A percentile compares a stretch with the other conserved stretches of the same genome.
Conservation (phyloP, 2,888 invertebrate genomes). For the Acleris emargana region DNA sequence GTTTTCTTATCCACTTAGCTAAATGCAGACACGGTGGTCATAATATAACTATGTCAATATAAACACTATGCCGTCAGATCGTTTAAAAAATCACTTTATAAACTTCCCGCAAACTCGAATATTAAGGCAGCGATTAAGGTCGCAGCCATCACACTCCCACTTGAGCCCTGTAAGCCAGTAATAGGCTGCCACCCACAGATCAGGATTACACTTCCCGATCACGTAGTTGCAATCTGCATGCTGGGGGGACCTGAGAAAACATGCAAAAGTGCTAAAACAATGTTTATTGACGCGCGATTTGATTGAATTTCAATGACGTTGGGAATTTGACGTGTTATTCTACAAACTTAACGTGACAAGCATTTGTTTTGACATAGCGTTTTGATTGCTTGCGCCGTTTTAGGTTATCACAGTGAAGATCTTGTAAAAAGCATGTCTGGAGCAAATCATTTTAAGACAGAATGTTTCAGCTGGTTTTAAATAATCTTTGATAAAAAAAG, state of each 20-base stretch:
- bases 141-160: constrained; percentile 33
- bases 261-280: constrained; percentile 40
- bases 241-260: constrained; percentile 59
- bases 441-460: too few species aligned
- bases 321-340: neutral
- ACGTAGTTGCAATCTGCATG: constrained; percentile 79
- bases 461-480: too few species aligned
- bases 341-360: neutral
- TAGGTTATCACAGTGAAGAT: too few species aligned
- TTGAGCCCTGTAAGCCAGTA: constrained; percentile 55
- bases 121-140: constrained; percentile 35
- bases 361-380: too few species aligned
- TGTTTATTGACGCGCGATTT: constrained; percentile 4
- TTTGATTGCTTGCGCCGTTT: too few species aligned
- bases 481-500: too few species aligned
- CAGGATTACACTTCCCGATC: constrained; percentile 70
- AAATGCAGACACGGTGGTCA: neutral
- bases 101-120: constrained; percentile 31
- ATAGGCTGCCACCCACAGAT: constrained; percentile 74
- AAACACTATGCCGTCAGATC: constrained; percentile 14
- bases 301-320: constrained; percentile 28
- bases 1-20: too few species aligned
- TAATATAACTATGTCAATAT: neutral
- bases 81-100: constrained; percentile 35
- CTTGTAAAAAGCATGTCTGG: too few species aligned